These are phyloP conservation scores for Rhagophthalmus giganteus DNA, from an alignment of 2,888 invertebrate genomes.

Conservation along the genomic window DNA sequence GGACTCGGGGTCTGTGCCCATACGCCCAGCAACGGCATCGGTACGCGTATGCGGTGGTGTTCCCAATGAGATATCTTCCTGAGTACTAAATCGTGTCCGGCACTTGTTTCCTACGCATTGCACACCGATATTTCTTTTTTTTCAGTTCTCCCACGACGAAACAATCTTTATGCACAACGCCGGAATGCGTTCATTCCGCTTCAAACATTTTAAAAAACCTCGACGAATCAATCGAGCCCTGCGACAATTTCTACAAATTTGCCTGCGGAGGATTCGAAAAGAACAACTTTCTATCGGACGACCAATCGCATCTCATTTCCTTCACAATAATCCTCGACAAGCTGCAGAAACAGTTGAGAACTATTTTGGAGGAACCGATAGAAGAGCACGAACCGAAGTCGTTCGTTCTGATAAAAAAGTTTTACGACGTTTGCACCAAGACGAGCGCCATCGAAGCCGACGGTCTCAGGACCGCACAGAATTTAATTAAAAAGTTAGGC, in stretches of 20 bases:
- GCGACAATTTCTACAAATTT: slow-evolving; percentile 49
- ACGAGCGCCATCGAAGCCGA: slow-evolving; percentile 77
- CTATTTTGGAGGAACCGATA: slow-evolving; percentile 4
- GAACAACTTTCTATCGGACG: slow-evolving; percentile 8
- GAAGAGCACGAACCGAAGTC: slow-evolving; percentile 5
- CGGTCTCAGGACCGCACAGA: slow-evolving; percentile 72
- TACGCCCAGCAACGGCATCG: no score
- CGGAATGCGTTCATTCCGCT: slow-evolving; percentile 79
- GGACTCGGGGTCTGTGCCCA: no score
- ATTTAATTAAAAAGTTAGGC: slow-evolving; percentile 75
- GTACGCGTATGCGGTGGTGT: no score
- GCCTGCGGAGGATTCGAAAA: slow-evolving; percentile 18
- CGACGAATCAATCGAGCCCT: slow-evolving; percentile 69
- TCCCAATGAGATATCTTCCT: no score
- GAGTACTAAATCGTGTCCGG: no score
- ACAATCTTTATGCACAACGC: slow-evolving; percentile 49
- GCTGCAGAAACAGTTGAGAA: slow-evolving; percentile 4
- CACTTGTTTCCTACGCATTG: no score
- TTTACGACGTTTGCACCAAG: slow-evolving; percentile 77
- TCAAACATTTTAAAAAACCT: slow-evolving; percentile 67
- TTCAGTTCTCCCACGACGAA: no score
- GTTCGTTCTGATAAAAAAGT: slow-evolving; percentile 5
- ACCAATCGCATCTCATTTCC: slow-evolving; percentile 2
- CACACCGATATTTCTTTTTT: no score
- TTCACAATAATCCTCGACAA: slow-evolving; percentile 1